Evolutionary conservation across 2,797 vertebrate species (phyloP).

Genomic region (Sphaeramia orbicularis): DNA sequence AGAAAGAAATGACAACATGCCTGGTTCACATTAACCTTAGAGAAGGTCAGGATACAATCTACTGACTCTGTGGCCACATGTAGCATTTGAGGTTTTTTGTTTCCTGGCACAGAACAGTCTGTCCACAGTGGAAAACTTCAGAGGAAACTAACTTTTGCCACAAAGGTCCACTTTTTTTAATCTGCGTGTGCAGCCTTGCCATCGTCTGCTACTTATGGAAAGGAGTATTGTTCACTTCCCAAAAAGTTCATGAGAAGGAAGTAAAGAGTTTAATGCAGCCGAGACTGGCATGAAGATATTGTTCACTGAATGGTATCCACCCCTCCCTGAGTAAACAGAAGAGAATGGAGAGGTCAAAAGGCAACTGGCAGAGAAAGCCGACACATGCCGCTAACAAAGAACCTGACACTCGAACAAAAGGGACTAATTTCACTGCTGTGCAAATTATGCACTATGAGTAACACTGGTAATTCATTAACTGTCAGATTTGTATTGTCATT

Average conservation of each 20-base stretch:
- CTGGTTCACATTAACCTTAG: background rate
- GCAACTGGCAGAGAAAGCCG: slow-evolving; percentile 57
- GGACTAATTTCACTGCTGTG: slow-evolving; percentile 30
- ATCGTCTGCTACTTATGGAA: slow-evolving; percentile 84
- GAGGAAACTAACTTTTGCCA: slow-evolving; percentile 62
- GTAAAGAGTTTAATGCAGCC: slow-evolving; percentile 60
- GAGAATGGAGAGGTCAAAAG: slow-evolving; percentile 69
- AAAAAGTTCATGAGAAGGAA: slow-evolving; percentile 72
- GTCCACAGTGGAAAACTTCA: slow-evolving; percentile 47
- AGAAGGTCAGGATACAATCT: background rate
- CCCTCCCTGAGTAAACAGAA: slow-evolving; percentile 68
- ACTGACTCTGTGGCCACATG: background rate
- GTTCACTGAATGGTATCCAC: slow-evolving; percentile 70
- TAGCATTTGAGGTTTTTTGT: slow-evolving; percentile 3
- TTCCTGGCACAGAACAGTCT: slow-evolving; percentile 23
- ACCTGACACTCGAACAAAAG: slow-evolving; percentile 20
- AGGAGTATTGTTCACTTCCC: slow-evolving; percentile 87
- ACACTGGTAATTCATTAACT: slow-evolving; percentile 14
- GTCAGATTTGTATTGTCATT: slow-evolving; percentile 11
- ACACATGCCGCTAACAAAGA: slow-evolving; percentile 59
- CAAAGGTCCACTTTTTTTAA: slow-evolving; percentile 64
- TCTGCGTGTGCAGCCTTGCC: slow-evolving; percentile 78
- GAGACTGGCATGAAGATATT: slow-evolving; percentile 71
- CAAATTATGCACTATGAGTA: slow-evolving; percentile 28
- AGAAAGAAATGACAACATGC: background rate